A percentile compares a stretch with the other conserved stretches of the same genome.
Conservation (phyloP, 2,797 vertebrate species). For the Parauchenoglanis ngamensis region DNA sequence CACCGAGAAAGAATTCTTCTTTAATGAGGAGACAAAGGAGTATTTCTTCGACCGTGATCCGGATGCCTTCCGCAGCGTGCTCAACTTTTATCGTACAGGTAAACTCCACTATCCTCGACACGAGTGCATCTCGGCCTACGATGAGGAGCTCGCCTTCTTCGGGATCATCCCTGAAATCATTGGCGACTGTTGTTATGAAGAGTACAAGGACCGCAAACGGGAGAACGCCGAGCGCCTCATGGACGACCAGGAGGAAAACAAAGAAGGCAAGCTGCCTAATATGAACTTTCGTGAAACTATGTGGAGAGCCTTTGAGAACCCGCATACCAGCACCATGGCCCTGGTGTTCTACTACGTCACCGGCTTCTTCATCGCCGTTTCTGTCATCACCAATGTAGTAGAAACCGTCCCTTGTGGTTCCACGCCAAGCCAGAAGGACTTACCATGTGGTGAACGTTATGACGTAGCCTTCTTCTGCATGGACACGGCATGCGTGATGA, state of each 20-base stretch:
- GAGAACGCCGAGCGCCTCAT: slow-evolving; percentile 92
- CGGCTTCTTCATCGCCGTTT: slow-evolving; percentile 97
- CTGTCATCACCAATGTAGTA: slow-evolving; percentile 96
- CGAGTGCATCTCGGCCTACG: slow-evolving; percentile 95
- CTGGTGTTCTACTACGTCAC: slow-evolving; percentile 99
- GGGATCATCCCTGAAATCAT: slow-evolving; percentile 98
- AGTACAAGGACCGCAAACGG: slow-evolving; percentile 96
- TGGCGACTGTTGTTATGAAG: slow-evolving; percentile 98
- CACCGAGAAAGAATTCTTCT: slow-evolving; percentile 98
- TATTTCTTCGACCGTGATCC: slow-evolving; percentile 98
- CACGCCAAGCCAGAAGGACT: slow-evolving; percentile 86
- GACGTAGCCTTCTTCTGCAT: slow-evolving; percentile 96
- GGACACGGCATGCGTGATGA: slow-evolving; percentile 98
- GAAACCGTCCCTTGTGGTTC: slow-evolving; percentile 94
- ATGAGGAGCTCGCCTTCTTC: slow-evolving; percentile 95
- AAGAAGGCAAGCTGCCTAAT: slow-evolving; percentile 87
- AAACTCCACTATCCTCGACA: slow-evolving; percentile 96
- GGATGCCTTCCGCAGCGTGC: slow-evolving; percentile 92
- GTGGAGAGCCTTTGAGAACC: slow-evolving; percentile 99
- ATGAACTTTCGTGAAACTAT: slow-evolving; percentile 93
- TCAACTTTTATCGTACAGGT: slow-evolving; percentile 98
- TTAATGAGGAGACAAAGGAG: slow-evolving; percentile 95
- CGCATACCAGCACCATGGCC: slow-evolving; percentile 98
- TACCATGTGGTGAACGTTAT: slow-evolving; percentile 93
- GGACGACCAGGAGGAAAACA: slow-evolving; percentile 95